Base-by-base conservation (phyloP, 2,888 invertebrate genomes). In the Candidula unifasciata region DNA sequence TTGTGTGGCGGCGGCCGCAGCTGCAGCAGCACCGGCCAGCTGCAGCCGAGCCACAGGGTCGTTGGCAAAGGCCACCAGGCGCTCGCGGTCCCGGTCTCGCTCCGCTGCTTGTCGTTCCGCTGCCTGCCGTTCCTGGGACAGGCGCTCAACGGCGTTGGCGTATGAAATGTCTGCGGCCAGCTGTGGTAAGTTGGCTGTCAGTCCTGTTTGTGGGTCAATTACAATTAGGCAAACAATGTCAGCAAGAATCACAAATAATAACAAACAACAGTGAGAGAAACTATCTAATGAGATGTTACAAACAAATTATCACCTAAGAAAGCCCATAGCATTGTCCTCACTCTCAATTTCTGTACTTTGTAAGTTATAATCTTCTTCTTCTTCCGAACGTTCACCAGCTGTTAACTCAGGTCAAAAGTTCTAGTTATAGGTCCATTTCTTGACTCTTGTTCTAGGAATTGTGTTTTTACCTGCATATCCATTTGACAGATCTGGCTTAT, bases 21-120 rank as follows among this genome's bases (percentile, higher is more conserved):
- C 71, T 24, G 91, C 88, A 5, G 71, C 71, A 2, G 73, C 73
- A 21, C 87, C 85, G 90, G 97, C 97, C 97, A 98, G 97, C 95
- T 97, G 97, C 93, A 98, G 94, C 90, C 97, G 96, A 89, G 96
- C 96, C 96, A 98, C 97, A 87, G 97, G 97, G 94, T 98, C 97
- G 94, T 97, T 97, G 89, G 97, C 88, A 87, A 97, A 97, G 91
- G 97, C 95, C 87, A 97, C 97, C 88, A 91, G 87, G 30, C 91
- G 84, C 86, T 91, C 91, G 0, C 91, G 80, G 57, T 84, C 84
- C 52, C 91, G 82, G 85, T 91, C 91, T 21, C 74, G 82, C 13
- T 97, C 97, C 87, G 97, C 97, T 57, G 91, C 81, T 86, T 91
- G 90, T 21, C 74, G 82, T 8, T 97, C 97, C 89, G 97, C 88